Conservation (phyloP, 2,888 invertebrate species). For the Crioceris asparagi region DNA sequence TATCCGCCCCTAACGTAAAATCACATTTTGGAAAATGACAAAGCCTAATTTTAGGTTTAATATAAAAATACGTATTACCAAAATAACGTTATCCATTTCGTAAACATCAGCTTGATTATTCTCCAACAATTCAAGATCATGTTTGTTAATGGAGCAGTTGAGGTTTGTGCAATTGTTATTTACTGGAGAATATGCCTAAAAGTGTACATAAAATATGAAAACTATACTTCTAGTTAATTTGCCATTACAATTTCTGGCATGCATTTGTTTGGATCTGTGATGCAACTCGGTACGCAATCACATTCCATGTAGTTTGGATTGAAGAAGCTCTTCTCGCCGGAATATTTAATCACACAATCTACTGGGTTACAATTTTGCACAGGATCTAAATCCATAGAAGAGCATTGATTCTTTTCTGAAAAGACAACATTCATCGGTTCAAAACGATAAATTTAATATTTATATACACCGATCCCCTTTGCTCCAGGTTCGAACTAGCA, state of each 20-base stretch:
- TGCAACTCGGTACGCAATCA: constrained; percentile 34
- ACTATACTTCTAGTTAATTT: not conserved
- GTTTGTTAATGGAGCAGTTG: constrained; percentile 28
- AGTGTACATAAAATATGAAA: not conserved
- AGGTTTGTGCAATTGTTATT: constrained; percentile 37
- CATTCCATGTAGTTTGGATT: constrained; percentile 33
- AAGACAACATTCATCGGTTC: constrained; percentile 3
- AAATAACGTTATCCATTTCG: constrained; percentile 5
- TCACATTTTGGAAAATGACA: too few relatives aligned
- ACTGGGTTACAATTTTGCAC: constrained; percentile 41
- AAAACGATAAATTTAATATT: not conserved
- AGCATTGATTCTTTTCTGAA: constrained; percentile 22
- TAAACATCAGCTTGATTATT: constrained; percentile 10
- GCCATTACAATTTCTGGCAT: constrained; percentile 6
- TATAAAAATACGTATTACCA: constrained; percentile 9
- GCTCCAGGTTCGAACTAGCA: too few relatives aligned
- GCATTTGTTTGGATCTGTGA: constrained; percentile 24
- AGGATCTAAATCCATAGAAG: constrained; percentile 39
- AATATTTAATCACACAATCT: constrained; percentile 45
- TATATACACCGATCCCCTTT: not conserved
- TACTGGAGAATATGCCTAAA: constrained; percentile 34
- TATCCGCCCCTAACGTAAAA: constrained; percentile 25
- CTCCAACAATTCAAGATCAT: constrained; percentile 28
- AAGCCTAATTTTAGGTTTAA: not conserved
- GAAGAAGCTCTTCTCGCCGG: constrained; percentile 42